These are phyloP conservation scores for Sycophaga agraensis DNA, from an alignment of 1,140 invertebrate species.

Conservation along the genomic window DNA sequence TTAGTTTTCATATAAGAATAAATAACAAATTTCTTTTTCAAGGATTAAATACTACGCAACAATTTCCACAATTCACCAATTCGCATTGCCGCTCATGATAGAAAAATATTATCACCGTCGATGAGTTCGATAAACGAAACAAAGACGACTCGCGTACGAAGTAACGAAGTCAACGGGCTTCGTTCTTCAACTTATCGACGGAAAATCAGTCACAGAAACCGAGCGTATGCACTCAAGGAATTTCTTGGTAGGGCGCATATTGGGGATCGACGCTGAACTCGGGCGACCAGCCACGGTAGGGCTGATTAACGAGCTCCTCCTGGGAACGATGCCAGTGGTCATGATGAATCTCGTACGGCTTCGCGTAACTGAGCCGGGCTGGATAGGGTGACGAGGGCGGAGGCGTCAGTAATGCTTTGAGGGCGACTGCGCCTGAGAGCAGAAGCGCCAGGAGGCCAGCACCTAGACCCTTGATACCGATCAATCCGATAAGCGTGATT, in stretches of 20 bases:
- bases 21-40: too few species aligned
- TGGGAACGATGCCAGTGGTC: conserved; percentile 60
- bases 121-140: too few species aligned
- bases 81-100: too few species aligned
- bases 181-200: too few species aligned
- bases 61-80: too few species aligned
- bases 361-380: conserved; percentile 56
- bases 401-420: conserved; percentile 56
- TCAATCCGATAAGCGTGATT: conserved; percentile 62
- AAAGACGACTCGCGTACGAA: too few species aligned
- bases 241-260: conserved; percentile 45
- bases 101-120: too few species aligned
- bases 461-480: conserved; percentile 67
- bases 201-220: too few species aligned
- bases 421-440: conserved; percentile 59
- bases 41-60: too few species aligned
- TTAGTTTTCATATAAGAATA: too few species aligned
- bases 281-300: conserved; percentile 49
- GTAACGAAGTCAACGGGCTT: too few species aligned
- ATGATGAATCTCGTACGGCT: conserved; percentile 51
- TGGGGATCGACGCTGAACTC: conserved; percentile 42
- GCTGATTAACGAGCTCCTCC: conserved; percentile 37
- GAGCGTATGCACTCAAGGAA: conserved; percentile 42
- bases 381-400: conserved; percentile 35
- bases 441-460: conserved; percentile 65